Evolutionary conservation across 2,113 vertebrate species (phyloP), one percentile per base, ranked within the genome.

Genomic region (Pterocles gutturalis): DNA sequence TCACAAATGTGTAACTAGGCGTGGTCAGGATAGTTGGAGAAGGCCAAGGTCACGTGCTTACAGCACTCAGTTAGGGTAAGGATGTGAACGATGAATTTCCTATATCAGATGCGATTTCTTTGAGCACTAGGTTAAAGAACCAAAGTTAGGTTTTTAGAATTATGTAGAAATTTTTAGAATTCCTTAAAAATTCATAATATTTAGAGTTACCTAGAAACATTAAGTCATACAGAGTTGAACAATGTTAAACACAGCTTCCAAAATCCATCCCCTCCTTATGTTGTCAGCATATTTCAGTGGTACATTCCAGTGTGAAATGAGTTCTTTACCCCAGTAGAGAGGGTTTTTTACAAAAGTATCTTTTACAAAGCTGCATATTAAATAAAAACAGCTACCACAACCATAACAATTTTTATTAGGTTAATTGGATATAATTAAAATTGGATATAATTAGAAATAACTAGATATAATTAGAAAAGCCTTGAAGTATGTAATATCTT

Each of bases 311-410:
- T 33, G 5, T 38, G 22, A 73, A 78, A 55, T n/a, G 7, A 31
- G 17, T 43, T 22, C 4, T 38, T 62, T 57, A 22, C 11, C 8
- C 9, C 4, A 58, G 10, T 4, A 73, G 19, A 31, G 2, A 14
- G 3, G 5, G 1, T 2, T 26, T 86, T 71, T 43, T 26, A n/a
- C 13, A 1, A 31, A 64, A 36, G 2, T 13, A 31, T 26, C 10
- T 83, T 83, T 83, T 43, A 55, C 7, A 43, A 55, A 75, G 11
- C 13, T 64, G 4, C 5, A 29, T 67, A 8, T 69, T 69, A 7
- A 69, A 55, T n/a, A n/a, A 29, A 65, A 66, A 46, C 3, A 70
- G 1, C 11, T 70, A 31, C 70, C 18, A n/a, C 3, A 70, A 79
- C 4, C 13, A 13, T 20, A 38, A 20, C 6, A 31, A 5, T 8